Conservation (phyloP, 2,797 vertebrate species). For the Liparis tanakae region DNA sequence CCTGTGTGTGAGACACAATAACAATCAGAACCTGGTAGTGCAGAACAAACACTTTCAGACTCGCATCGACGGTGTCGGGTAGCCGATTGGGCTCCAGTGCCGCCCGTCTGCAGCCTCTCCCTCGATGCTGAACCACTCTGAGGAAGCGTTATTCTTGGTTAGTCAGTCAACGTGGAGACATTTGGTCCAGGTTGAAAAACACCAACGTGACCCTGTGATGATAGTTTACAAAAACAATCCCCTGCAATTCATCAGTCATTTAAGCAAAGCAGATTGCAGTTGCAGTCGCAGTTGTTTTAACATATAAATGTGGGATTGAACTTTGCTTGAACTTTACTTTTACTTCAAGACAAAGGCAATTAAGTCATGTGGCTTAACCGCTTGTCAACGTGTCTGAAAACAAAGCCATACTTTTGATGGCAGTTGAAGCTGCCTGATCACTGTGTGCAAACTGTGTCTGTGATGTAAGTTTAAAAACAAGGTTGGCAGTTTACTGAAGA, state of each 20-base stretch:
- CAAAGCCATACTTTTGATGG: not conserved
- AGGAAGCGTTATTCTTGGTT: not conserved
- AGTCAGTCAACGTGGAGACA: not conserved
- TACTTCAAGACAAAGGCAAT: slow-evolving; percentile 8
- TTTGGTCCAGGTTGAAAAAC: not conserved
- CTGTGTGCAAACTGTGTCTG: not conserved
- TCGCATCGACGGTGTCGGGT: not conserved
- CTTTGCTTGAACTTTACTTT: slow-evolving; percentile 9
- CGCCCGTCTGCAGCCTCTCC: not conserved
- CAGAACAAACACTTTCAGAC: not conserved
- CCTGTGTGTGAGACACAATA: not conserved
- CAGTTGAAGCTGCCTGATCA: not conserved
- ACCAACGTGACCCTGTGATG: not conserved
- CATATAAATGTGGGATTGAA: slow-evolving; percentile 10
- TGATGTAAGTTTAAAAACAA: slow-evolving; percentile 15
- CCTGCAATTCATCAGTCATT: not conserved
- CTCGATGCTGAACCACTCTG: not conserved
- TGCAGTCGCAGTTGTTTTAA: no score
- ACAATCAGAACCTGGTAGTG: not conserved
- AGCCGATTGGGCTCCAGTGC: not conserved
- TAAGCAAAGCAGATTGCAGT: not conserved
- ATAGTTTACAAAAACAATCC: not conserved
- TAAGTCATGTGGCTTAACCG: not conserved
- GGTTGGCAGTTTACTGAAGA: slow-evolving; percentile 22
- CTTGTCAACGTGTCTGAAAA: not conserved